phyloP scores from a whole-genome alignment of 2,888 invertebrate genomes.

The Oligia latruncula region DNA sequence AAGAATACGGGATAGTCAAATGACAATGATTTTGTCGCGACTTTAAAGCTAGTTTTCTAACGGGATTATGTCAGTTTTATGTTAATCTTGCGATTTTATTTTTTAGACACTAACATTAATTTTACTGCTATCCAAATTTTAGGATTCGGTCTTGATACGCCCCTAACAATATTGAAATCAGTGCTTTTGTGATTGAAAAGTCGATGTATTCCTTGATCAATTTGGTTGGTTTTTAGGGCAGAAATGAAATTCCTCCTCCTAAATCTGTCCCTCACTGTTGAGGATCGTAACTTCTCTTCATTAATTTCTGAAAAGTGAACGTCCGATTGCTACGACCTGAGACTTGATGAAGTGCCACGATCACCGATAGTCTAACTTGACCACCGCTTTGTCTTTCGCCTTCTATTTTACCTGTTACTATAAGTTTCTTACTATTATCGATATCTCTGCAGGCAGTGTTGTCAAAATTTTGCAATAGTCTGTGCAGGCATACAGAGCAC shows the following conservation, averaged over 20 bases:
- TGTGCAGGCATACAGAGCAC: not conserved
- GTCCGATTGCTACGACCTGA: not conserved
- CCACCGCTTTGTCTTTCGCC: not conserved
- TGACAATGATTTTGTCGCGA: slow-evolving; percentile 21
- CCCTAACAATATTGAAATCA: not conserved
- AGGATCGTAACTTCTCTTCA: not conserved
- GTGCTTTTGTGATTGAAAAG: slow-evolving; percentile 1
- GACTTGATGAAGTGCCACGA: not conserved
- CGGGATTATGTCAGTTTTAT: slow-evolving; percentile 12
- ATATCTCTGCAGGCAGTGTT: not conserved
- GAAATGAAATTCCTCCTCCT: not conserved
- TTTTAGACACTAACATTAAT: not conserved
- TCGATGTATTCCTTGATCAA: not conserved
- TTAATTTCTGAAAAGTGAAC: not conserved
- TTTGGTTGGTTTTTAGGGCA: not conserved
- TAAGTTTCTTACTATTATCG: not conserved
- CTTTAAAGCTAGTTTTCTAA: slow-evolving; percentile 1
- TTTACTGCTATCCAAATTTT: not conserved
- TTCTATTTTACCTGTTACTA: not conserved
- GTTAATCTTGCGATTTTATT: slow-evolving; percentile 1
- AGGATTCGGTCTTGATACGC: not conserved
- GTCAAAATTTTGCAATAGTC: not conserved
- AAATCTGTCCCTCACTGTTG: not conserved
- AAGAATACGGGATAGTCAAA: slow-evolving; percentile 50
- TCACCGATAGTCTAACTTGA: slow-evolving; percentile 1